Percentiles rank a stretch among this genome's conserved stretches.
Evolutionary conservation across 2,888 invertebrate genomes (phyloP).

Genomic region (Rotaria sp.): DNA sequence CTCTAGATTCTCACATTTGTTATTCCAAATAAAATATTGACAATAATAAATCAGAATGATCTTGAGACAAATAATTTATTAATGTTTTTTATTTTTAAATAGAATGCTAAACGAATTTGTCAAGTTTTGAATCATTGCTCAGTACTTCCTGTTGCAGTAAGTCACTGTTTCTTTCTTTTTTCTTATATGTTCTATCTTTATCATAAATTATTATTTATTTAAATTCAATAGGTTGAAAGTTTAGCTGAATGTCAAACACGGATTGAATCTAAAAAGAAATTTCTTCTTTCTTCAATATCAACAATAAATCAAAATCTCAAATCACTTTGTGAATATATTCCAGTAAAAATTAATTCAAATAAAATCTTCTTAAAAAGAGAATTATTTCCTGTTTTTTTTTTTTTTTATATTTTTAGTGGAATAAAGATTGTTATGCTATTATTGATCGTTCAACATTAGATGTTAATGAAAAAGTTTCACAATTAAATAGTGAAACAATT

Average conservation of each 20-base stretch:
- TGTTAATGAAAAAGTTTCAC: neutral
- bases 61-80: too few species aligned
- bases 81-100: neutral
- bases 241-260: neutral
- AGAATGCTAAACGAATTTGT: slow-evolving; percentile 3
- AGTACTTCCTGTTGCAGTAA: neutral
- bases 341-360: neutral
- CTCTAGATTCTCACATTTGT: too few species aligned
- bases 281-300: neutral
- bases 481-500: neutral
- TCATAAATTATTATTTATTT: too few species aligned
- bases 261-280: neutral
- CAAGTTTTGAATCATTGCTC: neutral
- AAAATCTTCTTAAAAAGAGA: too few species aligned
- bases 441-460: slow-evolving; percentile 1
- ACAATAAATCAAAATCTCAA: neutral
- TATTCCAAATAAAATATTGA: too few species aligned
- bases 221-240: neutral
- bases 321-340: slow-evolving; percentile 22
- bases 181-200: too few species aligned
- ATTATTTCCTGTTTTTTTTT: too few species aligned
- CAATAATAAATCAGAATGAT: too few species aligned
- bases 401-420: neutral
- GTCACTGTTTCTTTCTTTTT: neutral
- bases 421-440: neutral